Percentiles rank a stretch among this genome's conserved stretches.
Evolutionary conservation across 2,888 invertebrate genomes (phyloP).

Genomic region (Cheilosia scutellata): DNA sequence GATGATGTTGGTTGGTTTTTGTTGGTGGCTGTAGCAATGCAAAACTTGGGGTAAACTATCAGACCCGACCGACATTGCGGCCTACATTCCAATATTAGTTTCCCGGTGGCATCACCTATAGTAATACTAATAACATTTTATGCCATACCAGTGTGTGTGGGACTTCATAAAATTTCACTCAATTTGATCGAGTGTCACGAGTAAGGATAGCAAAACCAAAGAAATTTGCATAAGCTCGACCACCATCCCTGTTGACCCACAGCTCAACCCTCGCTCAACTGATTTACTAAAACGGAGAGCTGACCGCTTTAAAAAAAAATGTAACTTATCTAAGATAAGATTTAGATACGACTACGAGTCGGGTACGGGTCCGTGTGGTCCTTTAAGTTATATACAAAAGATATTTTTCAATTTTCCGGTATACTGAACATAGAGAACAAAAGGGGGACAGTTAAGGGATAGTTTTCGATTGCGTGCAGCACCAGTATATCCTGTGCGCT

Average conservation of each 20-base stretch:
- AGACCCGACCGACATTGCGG: conserved; percentile 58
- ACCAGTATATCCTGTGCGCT: conserved; percentile 67
- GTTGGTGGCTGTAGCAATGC: neutral
- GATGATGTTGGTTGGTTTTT: conserved; percentile 46
- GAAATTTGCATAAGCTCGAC: conserved; percentile 51
- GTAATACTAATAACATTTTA: conserved; percentile 65
- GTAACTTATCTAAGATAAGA: conserved; percentile 59
- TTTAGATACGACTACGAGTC: conserved; percentile 30
- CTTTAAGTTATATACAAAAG: conserved; percentile 55
- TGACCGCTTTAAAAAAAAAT: conserved; percentile 66
- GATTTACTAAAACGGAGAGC: conserved; percentile 48
- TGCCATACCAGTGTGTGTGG: conserved; percentile 9
- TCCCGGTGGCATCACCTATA: conserved; percentile 67
- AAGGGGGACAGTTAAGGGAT: conserved; percentile 43
- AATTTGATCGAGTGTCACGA: neutral
- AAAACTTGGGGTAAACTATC: conserved; percentile 64
- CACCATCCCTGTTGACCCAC: conserved; percentile 14
- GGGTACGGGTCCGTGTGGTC: conserved; percentile 4
- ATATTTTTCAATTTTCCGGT: conserved; percentile 75
- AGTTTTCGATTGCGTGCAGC: conserved; percentile 72
- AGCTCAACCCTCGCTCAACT: conserved; percentile 18
- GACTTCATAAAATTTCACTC: conserved; percentile 45
- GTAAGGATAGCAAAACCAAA: neutral
- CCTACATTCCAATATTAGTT: conserved; percentile 47
- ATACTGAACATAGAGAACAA: conserved; percentile 43